These are phyloP conservation scores for Trichopria drosophilae DNA, from an alignment of 2,888 invertebrate genomes.

Conservation along the genomic window DNA sequence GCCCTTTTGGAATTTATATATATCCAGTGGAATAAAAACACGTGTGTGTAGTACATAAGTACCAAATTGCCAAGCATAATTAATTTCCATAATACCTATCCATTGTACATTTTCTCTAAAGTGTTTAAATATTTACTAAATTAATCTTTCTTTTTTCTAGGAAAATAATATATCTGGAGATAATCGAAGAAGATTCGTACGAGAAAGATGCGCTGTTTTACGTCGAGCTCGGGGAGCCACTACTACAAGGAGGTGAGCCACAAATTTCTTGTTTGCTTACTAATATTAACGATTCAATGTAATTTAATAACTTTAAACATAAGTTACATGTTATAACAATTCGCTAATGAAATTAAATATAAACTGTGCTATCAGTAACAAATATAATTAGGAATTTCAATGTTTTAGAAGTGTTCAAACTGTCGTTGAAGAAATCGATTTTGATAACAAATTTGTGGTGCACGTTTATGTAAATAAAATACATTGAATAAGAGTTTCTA, in stretches of 20 bases:
- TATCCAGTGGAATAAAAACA: too few relatives aligned
- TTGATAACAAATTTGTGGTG: too few relatives aligned
- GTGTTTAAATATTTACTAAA: slow-evolving; percentile 1
- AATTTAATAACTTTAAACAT: background rate
- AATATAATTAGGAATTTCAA: too few relatives aligned
- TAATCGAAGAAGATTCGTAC: slow-evolving; percentile 96
- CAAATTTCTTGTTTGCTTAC: background rate
- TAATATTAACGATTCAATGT: background rate
- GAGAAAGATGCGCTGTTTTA: slow-evolving; percentile 94
- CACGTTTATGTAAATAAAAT: too few relatives aligned
- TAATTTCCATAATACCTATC: background rate
- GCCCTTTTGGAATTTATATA: too few relatives aligned
- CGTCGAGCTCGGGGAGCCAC: slow-evolving; percentile 88
- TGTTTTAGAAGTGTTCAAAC: too few relatives aligned
- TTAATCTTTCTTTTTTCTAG: slow-evolving; percentile 67
- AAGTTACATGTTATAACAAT: background rate
- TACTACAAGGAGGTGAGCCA: slow-evolving; percentile 80
- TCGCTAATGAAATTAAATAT: background rate
- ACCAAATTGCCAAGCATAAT: too few relatives aligned
- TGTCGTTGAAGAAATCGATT: too few relatives aligned
- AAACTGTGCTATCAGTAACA: too few relatives aligned
- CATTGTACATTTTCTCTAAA: background rate
- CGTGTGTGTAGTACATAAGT: too few relatives aligned
- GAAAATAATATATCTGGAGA: slow-evolving; percentile 80
- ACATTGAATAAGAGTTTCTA: too few relatives aligned